Conservation (phyloP, 2,797 vertebrate species). For the Alca torda region DNA sequence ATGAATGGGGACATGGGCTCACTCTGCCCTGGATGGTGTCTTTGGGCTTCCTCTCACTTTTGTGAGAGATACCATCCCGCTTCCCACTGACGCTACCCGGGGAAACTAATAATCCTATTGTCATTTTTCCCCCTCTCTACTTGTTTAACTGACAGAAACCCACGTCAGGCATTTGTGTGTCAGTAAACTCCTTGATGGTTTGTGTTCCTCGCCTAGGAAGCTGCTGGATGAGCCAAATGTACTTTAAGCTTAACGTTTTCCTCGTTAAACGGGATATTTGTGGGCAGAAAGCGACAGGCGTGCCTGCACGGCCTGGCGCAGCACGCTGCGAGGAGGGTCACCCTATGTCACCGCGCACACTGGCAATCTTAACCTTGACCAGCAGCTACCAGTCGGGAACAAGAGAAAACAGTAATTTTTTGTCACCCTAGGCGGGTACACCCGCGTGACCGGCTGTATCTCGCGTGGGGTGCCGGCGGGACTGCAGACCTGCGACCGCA, state of each 20-base stretch:
- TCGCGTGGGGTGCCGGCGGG: background rate
- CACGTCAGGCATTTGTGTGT: rapidly evolving
- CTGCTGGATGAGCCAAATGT: background rate
- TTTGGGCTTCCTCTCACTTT: background rate
- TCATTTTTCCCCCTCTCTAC: background rate
- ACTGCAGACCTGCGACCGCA: background rate
- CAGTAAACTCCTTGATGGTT: rapidly evolving
- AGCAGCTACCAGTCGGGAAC: background rate
- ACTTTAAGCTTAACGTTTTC: rapidly evolving
- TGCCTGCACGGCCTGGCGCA: rapidly evolving
- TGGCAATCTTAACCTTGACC: background rate
- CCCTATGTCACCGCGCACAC: background rate
- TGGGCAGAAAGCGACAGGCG: background rate
- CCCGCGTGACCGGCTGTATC: too few relatives aligned
- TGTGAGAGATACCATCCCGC: background rate
- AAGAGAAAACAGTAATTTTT: background rate
- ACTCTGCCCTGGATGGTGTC: background rate
- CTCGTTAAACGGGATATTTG: background rate
- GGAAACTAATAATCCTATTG: background rate
- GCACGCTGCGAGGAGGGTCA: background rate
- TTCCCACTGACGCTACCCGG: background rate
- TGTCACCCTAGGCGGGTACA: background rate
- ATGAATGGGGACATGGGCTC: rapidly evolving
- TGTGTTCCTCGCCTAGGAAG: background rate
- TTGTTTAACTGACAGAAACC: background rate